Evolutionary conservation across 2,113 vertebrate species (phyloP).

Genomic region (Mus spicilegus): DNA sequence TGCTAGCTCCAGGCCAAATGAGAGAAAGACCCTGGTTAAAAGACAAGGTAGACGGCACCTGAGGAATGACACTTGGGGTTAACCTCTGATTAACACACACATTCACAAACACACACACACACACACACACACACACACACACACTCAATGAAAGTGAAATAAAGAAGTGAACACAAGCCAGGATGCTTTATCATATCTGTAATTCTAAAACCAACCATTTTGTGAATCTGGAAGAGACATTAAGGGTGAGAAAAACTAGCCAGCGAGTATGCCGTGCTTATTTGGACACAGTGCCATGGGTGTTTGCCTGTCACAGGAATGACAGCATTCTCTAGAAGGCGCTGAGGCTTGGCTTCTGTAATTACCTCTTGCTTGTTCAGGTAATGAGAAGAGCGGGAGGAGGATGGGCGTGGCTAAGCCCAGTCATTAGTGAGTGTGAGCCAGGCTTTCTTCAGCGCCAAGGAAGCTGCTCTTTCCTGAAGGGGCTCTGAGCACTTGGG

Average conservation of each 20-base stretch:
- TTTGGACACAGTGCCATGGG: neutral
- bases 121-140: neutral
- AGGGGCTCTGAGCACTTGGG: neutral
- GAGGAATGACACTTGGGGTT: neutral
- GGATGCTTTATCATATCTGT: neutral
- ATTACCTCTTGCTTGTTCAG: constrained; percentile 35
- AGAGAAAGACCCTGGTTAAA: neutral
- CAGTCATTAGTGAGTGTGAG: constrained; percentile 18
- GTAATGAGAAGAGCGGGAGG: constrained; percentile 11
- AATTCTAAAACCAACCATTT: neutral
- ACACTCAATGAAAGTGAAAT: neutral
- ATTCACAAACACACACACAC: neutral
- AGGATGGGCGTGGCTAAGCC: neutral
- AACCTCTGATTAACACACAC: neutral
- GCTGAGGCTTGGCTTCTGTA: neutral
- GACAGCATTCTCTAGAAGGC: neutral
- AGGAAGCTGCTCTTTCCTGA: constrained; percentile 1
- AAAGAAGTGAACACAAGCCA: neutral
- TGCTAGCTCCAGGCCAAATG: neutral
- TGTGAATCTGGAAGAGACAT: constrained; percentile 21
- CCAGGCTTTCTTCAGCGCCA: neutral
- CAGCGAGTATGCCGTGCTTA: too few relatives aligned
- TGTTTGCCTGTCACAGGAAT: neutral
- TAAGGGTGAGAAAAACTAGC: too few relatives aligned
- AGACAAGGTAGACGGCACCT: neutral